Percentiles rank a stretch among this genome's conserved stretches.
Conservation (phyloP, 2,113 vertebrate species). For the Protobothrops flavoviridis region DNA sequence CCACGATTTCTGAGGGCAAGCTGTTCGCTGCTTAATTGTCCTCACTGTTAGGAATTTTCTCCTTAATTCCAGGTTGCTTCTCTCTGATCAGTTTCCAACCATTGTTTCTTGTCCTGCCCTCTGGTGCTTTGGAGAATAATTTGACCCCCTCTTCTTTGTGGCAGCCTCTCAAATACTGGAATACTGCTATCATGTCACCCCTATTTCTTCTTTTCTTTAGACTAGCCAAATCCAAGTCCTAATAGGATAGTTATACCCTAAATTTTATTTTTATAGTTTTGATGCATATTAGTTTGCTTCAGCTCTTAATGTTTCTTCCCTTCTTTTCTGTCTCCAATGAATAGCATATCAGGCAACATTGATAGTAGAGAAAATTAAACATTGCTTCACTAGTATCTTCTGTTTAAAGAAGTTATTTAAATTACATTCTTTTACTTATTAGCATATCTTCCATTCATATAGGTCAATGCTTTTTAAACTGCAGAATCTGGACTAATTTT, state of each 20-base stretch:
- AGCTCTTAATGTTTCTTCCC: slow-evolving; percentile 30
- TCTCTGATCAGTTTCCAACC: too few species aligned
- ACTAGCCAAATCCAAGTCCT: neutral
- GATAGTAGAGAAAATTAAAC: slow-evolving; percentile 39
- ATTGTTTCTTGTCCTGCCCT: too few species aligned
- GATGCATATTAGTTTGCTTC: slow-evolving; percentile 10
- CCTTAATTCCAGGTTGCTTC: too few species aligned
- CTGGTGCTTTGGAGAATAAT: too few species aligned
- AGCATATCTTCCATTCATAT: neutral
- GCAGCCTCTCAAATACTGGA: too few species aligned
- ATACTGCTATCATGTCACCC: too few species aligned
- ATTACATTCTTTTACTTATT: neutral
- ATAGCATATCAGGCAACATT: slow-evolving; percentile 37
- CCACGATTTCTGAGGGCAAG: too few species aligned
- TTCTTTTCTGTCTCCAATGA: neutral
- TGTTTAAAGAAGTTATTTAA: neutral
- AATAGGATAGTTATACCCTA: neutral
- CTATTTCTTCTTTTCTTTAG: too few species aligned
- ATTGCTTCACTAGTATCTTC: slow-evolving; percentile 12
- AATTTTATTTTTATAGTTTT: slow-evolving; percentile 7
- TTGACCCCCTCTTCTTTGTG: too few species aligned
- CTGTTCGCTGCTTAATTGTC: too few species aligned
- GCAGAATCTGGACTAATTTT: neutral
- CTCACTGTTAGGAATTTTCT: too few species aligned
- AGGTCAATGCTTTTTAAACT: neutral